Conservation (phyloP, 2,797 vertebrate species). For the Mormyrus hasselquistii region DNA sequence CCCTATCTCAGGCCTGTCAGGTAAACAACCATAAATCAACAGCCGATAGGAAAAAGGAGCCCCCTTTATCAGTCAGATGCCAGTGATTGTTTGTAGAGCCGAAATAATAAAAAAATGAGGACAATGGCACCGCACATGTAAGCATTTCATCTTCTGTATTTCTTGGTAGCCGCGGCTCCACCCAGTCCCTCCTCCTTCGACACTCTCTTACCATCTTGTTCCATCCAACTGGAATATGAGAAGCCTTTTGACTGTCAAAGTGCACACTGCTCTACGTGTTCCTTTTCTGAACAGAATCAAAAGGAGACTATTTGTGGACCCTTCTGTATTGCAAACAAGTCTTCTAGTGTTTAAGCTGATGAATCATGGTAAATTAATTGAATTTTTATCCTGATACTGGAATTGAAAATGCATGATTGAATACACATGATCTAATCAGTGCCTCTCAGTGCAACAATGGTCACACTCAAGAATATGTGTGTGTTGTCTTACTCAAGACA, state of each 20-base stretch:
- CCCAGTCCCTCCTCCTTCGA: not conserved
- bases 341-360: not conserved
- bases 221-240: not conserved
- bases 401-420: not conserved
- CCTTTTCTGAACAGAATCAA: not conserved
- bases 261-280: not conserved
- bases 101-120: not conserved
- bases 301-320: not conserved
- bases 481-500: not conserved
- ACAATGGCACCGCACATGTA: not conserved
- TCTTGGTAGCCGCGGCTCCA: not conserved
- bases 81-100: constrained; percentile 14
- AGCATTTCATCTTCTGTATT: not conserved
- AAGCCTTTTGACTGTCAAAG: not conserved
- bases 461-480: not conserved
- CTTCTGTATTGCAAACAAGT: constrained; percentile 5
- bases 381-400: not conserved
- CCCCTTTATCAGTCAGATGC: not conserved
- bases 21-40: constrained; percentile 10
- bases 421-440: not conserved
- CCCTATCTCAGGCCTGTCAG: constrained; percentile 6
- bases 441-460: not conserved
- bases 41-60: not conserved
- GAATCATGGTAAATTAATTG: not conserved
- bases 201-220: not conserved